These are phyloP conservation scores for Riptortus pedestris DNA, from an alignment of 1,140 invertebrate species.

Conservation along the genomic window DNA sequence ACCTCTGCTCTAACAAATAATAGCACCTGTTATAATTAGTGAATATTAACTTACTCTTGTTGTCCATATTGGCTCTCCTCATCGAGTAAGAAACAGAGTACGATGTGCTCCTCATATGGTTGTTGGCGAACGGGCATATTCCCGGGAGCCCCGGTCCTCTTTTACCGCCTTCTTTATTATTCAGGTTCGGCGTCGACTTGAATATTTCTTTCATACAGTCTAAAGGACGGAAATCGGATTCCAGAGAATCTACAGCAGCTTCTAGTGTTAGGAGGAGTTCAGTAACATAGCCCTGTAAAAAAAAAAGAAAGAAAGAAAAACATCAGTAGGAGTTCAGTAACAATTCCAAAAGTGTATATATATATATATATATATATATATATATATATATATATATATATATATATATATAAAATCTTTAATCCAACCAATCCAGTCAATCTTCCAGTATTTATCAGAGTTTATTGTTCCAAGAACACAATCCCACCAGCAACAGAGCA, in stretches of 20 bases:
- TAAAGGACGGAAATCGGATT: conserved; percentile 71
- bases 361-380: too few relatives aligned
- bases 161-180: conserved; percentile 67
- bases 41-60: neutral
- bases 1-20: too few relatives aligned
- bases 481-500: too few relatives aligned
- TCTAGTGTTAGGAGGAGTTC: conserved; percentile 91
- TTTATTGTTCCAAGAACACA: too few relatives aligned
- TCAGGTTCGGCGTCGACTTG: conserved; percentile 88
- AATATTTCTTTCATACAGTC: conserved; percentile 90
- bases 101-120: conserved; percentile 77
- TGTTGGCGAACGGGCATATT: conserved; percentile 21
- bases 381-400: too few relatives aligned
- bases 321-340: too few relatives aligned
- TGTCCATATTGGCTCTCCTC: conserved; percentile 45
- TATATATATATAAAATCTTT: too few relatives aligned
- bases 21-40: too few relatives aligned
- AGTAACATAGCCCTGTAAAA: conserved; percentile 76
- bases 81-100: conserved; percentile 81
- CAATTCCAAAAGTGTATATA: neutral
- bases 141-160: conserved; percentile 41
- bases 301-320: neutral
- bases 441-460: too few relatives aligned
- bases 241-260: conserved; percentile 82
- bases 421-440: too few relatives aligned